These are phyloP conservation scores for Pteria penguin DNA, from an alignment of 2,888 invertebrate species.

Conservation along the genomic window DNA sequence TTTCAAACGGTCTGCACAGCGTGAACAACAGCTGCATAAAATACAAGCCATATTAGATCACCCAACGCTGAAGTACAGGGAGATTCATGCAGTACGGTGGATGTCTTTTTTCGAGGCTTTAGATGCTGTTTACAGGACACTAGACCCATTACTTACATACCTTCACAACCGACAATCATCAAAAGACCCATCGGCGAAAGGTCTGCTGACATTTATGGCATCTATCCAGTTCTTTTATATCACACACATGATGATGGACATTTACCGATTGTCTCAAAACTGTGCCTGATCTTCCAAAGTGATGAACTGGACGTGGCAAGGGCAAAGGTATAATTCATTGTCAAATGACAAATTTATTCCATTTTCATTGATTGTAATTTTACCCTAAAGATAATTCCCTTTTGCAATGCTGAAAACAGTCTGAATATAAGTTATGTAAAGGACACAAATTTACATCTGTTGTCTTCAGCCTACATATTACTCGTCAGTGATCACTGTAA, in stretches of 20 bases:
- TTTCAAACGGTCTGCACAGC: not conserved
- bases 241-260: constrained; percentile 37
- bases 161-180: constrained; percentile 18
- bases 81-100: constrained; percentile 20
- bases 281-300: constrained; percentile 35
- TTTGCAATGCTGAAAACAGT: too few species aligned
- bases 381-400: too few species aligned
- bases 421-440: too few species aligned
- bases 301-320: constrained; percentile 31
- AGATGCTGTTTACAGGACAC: constrained; percentile 25
- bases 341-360: not conserved
- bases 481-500: too few species aligned
- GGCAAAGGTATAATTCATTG: constrained; percentile 28
- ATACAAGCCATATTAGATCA: constrained; percentile 1
- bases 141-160: constrained; percentile 30
- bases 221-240: constrained; percentile 26
- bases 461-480: too few species aligned
- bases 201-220: constrained; percentile 34
- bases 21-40: constrained; percentile 11
- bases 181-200: constrained; percentile 37
- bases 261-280: constrained; percentile 34
- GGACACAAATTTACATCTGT: too few species aligned
- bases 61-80: not conserved
- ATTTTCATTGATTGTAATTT: too few species aligned
- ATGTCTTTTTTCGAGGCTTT: constrained; percentile 3